Conservation (phyloP, 1,140 invertebrate species). For the Drosophila mauritiana region DNA sequence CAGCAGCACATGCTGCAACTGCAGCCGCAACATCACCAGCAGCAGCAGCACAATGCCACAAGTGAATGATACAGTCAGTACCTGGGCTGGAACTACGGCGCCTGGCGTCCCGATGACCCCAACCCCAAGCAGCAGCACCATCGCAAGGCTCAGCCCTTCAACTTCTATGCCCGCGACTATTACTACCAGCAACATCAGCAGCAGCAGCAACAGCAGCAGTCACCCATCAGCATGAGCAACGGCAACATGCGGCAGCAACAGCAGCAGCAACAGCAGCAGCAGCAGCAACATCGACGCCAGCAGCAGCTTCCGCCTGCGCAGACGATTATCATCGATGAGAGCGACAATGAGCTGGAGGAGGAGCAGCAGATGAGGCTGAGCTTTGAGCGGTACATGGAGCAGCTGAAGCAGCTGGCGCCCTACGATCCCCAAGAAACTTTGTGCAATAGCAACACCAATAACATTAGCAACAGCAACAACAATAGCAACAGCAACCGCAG, state of each 20-base stretch:
- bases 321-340: slow-evolving; percentile 74
- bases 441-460: slow-evolving; percentile 71
- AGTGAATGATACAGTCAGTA: slow-evolving; percentile 84
- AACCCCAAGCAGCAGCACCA: slow-evolving; percentile 57
- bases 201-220: slow-evolving; percentile 35
- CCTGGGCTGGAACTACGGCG: slow-evolving; percentile 75
- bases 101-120: slow-evolving; percentile 72
- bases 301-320: slow-evolving; percentile 36
- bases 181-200: slow-evolving; percentile 57
- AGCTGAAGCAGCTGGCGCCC: slow-evolving; percentile 62
- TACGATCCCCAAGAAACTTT: slow-evolving; percentile 43
- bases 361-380: slow-evolving; percentile 58
- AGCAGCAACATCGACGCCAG: slow-evolving; percentile 34
- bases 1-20: slow-evolving; percentile 74
- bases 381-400: slow-evolving; percentile 71
- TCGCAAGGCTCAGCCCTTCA: slow-evolving; percentile 48
- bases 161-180: slow-evolving; percentile 55
- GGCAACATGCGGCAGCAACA: slow-evolving; percentile 49
- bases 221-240: slow-evolving; percentile 43
- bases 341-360: slow-evolving; percentile 70
- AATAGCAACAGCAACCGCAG: slow-evolving; percentile 49
- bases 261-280: slow-evolving; percentile 40
- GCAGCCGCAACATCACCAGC: slow-evolving; percentile 74
- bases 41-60: slow-evolving; percentile 79
- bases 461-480: slow-evolving; percentile 35